Percentiles rank a stretch among this genome's conserved stretches.
Evolutionary conservation across 2,113 vertebrate genomes (phyloP).

Genomic region (Heterotis niloticus): DNA sequence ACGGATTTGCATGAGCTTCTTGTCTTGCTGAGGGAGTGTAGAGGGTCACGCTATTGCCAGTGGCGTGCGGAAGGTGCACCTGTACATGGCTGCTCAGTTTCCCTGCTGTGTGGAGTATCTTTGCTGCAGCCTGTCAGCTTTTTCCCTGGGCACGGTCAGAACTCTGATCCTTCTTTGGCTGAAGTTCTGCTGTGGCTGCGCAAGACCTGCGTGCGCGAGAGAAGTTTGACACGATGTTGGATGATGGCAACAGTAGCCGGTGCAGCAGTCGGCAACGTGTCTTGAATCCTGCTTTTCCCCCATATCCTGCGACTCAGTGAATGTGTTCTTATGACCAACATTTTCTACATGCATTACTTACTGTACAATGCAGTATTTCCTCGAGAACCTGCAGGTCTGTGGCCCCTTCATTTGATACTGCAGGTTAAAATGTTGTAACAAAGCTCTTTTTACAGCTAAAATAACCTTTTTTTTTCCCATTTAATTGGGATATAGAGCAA

Average conservation of each 20-base stretch:
- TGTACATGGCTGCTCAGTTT: not conserved
- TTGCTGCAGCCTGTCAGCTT: not conserved
- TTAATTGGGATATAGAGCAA: too few relatives aligned
- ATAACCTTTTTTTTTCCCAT: not conserved
- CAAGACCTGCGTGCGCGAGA: not conserved
- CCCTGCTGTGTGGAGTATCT: not conserved
- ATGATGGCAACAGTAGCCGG: too few relatives aligned
- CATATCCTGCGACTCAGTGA: too few relatives aligned
- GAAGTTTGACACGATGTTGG: not conserved
- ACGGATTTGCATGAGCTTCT: slow-evolving; percentile 36
- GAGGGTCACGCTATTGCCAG: not conserved
- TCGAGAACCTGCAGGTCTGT: not conserved
- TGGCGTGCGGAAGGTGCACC: not conserved
- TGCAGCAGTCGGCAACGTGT: too few relatives aligned
- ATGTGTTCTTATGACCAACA: not conserved
- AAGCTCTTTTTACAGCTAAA: not conserved
- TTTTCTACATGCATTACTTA: not conserved
- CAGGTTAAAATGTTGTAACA: not conserved
- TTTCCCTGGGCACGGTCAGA: not conserved
- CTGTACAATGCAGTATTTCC: too few relatives aligned
- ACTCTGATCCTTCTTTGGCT: not conserved
- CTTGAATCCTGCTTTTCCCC: too few relatives aligned
- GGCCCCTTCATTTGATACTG: not conserved
- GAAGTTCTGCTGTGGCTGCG: too few relatives aligned
- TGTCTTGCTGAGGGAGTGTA: not conserved